phyloP scores from a whole-genome alignment of 2,797 vertebrate species.

The Platyrinchus mystaceus region DNA sequence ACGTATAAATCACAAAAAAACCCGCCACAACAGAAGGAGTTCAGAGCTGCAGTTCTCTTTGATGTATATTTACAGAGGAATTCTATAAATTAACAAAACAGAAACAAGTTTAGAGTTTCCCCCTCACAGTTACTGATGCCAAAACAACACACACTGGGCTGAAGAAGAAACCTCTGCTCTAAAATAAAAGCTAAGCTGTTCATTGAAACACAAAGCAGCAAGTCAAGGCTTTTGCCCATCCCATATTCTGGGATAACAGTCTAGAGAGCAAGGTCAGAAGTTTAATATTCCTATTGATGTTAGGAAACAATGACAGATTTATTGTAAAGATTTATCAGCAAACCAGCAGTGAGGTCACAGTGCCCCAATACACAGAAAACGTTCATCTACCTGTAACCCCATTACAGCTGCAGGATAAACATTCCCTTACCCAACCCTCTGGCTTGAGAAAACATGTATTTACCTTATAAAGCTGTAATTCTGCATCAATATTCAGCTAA shows the following conservation, averaged over 20 bases:
- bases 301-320: background rate
- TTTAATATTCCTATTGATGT: background rate
- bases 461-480: constrained; percentile 26
- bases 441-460: constrained; percentile 6
- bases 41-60: background rate
- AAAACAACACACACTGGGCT: background rate
- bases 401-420: background rate
- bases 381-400: background rate
- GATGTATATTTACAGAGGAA: background rate
- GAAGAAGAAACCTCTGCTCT: background rate
- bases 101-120: background rate
- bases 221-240: background rate
- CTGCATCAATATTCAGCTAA: constrained; percentile 18
- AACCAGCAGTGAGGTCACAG: background rate
- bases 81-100: background rate
- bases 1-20: background rate
- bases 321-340: background rate
- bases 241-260: background rate
- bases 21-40: background rate
- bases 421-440: background rate
- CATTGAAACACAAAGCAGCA: background rate
- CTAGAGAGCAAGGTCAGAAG: background rate
- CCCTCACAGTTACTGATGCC: background rate
- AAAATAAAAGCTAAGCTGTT: background rate
- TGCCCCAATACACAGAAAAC: background rate